phyloP scores from a whole-genome alignment of 2,797 vertebrate genomes.

The Pseudotriccus pelzelni region DNA sequence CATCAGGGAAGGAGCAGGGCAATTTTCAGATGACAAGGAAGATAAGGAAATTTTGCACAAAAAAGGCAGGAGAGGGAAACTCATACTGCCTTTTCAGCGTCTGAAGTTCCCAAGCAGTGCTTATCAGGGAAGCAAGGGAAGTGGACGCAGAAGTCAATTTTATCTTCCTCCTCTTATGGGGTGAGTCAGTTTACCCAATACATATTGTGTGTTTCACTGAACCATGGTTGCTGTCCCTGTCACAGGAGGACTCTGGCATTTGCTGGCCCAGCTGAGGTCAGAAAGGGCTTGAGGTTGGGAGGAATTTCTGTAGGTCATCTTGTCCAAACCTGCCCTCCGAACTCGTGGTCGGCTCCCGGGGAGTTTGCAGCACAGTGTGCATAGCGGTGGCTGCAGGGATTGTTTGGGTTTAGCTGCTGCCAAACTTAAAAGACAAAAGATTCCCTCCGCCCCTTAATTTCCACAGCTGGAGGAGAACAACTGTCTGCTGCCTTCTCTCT shows the following conservation, averaged over 20 bases:
- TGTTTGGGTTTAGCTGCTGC: neutral
- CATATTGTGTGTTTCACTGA: rapidly evolving
- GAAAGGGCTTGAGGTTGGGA: neutral
- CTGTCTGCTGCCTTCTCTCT: neutral
- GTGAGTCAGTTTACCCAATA: neutral
- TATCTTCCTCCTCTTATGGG: rapidly evolving
- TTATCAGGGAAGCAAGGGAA: neutral
- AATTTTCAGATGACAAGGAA: neutral
- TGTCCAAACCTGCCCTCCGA: neutral
- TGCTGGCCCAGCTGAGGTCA: neutral
- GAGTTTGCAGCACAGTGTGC: neutral
- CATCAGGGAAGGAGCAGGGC: neutral
- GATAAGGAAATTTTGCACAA: neutral
- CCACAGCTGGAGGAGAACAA: neutral
- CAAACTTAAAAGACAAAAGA: neutral
- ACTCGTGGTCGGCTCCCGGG: neutral
- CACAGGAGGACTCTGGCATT: neutral
- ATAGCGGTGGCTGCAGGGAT: neutral
- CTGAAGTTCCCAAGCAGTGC: neutral
- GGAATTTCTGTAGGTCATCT: neutral
- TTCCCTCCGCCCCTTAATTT: neutral
- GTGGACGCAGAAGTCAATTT: neutral
- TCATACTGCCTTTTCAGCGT: neutral
- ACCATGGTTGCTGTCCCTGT: rapidly evolving
- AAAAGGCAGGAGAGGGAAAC: neutral